These are phyloP conservation scores for Siniperca scherzeri DNA, from an alignment of 2,797 vertebrate genomes.

Conservation along the genomic window DNA sequence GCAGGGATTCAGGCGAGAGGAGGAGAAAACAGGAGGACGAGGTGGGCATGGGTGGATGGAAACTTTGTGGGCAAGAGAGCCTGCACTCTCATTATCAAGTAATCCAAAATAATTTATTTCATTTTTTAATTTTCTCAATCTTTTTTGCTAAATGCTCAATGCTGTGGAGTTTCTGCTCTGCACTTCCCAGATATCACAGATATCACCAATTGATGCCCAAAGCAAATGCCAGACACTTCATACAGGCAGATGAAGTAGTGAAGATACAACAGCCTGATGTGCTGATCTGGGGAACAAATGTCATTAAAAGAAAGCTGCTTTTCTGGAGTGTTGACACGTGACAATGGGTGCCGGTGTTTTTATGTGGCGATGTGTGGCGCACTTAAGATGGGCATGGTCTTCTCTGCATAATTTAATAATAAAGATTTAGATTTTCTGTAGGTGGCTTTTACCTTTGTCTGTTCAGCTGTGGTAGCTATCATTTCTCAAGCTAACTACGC, in stretches of 20 bases:
- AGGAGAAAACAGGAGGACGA: constrained; percentile 17
- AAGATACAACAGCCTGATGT: background rate
- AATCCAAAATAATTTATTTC: background rate
- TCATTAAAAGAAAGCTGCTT: background rate
- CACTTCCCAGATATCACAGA: background rate
- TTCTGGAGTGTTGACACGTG: background rate
- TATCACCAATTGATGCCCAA: background rate
- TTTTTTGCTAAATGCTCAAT: background rate
- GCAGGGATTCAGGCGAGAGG: constrained; percentile 48
- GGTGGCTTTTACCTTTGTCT: too few relatives aligned
- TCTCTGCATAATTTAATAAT: background rate
- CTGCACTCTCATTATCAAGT: background rate
- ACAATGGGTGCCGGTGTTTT: background rate
- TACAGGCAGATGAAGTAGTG: too few relatives aligned
- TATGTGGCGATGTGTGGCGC: too few relatives aligned
- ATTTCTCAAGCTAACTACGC: too few relatives aligned
- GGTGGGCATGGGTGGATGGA: constrained; percentile 12
- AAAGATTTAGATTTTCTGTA: background rate
- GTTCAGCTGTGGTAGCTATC: too few relatives aligned
- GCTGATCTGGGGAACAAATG: background rate
- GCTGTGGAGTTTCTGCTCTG: background rate
- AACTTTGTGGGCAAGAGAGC: constrained; percentile 14
- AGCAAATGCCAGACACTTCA: background rate
- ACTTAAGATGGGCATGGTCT: background rate
- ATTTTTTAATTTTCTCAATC: background rate